Evolutionary conservation across 2,888 invertebrate species (phyloP).

Genomic region (Ditylenchus weischeri): DNA sequence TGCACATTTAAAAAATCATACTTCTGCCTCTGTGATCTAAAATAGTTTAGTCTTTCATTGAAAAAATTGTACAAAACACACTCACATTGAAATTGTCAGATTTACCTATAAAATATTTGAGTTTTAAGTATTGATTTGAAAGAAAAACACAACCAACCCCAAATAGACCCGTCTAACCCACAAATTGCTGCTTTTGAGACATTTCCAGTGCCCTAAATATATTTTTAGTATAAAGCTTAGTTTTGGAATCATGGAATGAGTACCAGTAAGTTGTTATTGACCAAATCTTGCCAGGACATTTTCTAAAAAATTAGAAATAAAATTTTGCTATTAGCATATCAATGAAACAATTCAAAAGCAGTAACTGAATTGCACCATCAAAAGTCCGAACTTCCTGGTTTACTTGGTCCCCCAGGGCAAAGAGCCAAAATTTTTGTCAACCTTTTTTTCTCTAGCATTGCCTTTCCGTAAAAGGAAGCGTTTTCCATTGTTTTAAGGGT

Average conservation of each 20-base stretch:
- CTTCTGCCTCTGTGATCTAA: slow-evolving; percentile 39
- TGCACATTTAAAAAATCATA: slow-evolving; percentile 12
- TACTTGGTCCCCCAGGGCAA: too few species aligned
- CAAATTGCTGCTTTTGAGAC: slow-evolving; percentile 58
- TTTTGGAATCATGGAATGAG: too few species aligned
- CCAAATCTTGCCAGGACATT: slow-evolving; percentile 47
- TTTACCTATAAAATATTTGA: slow-evolving; percentile 25
- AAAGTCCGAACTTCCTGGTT: too few species aligned
- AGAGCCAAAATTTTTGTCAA: too few species aligned
- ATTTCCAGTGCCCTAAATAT: slow-evolving; percentile 43
- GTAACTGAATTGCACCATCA: too few species aligned
- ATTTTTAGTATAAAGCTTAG: too few species aligned
- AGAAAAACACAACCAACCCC: slow-evolving; percentile 37
- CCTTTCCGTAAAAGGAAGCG: too few species aligned
- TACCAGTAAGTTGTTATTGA: slow-evolving; percentile 39
- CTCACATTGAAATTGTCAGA: slow-evolving; percentile 54
- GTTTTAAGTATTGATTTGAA: too few species aligned
- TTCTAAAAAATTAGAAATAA: background rate
- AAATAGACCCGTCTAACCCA: slow-evolving; percentile 56
- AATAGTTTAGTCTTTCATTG: slow-evolving; percentile 12
- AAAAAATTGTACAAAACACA: background rate
- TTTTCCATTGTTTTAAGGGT: too few species aligned
- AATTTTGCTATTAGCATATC: too few species aligned
- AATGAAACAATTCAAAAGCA: too few species aligned
- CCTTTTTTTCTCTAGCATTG: too few species aligned